phyloP scores from a whole-genome alignment of 2,888 invertebrate species.

The Melanostoma mellinum region DNA sequence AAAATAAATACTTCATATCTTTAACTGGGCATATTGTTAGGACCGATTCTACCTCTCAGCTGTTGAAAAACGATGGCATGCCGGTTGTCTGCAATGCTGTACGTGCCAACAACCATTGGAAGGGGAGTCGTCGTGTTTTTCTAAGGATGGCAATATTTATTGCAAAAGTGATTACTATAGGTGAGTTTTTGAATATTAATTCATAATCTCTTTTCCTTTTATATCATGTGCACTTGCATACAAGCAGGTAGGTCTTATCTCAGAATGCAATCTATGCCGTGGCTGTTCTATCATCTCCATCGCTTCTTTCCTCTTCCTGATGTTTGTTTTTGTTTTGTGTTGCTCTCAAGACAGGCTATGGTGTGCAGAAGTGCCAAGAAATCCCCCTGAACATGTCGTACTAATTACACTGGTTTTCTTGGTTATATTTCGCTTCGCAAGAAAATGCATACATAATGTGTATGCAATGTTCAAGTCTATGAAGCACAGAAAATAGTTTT shows the following conservation, averaged over 20 bases:
- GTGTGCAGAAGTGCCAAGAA: constrained; percentile 60
- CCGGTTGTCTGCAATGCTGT: constrained; percentile 94
- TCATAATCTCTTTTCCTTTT: too few species aligned
- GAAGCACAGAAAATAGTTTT: constrained; percentile 71
- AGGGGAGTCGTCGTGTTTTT: constrained; percentile 95
- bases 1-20: constrained; percentile 60
- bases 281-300: constrained; percentile 27
- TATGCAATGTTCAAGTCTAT: constrained; percentile 68
- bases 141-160: constrained; percentile 95
- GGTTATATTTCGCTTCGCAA: constrained; percentile 47
- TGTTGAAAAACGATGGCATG: constrained; percentile 96
- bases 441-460: constrained; percentile 65
- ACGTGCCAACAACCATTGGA: constrained; percentile 95
- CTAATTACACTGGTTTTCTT: constrained; percentile 66
- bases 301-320: constrained; percentile 31
- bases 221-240: too few species aligned
- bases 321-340: not conserved
- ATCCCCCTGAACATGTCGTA: constrained; percentile 65
- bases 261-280: constrained; percentile 35
- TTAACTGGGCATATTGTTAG: constrained; percentile 76
- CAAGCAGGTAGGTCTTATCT: not conserved
- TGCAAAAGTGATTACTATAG: constrained; percentile 98
- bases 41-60: constrained; percentile 96
- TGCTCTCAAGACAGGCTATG: not conserved
- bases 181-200: constrained; percentile 84